Evolutionary conservation across 2,888 invertebrate species (phyloP).

Genomic region (Acleris emargana): DNA sequence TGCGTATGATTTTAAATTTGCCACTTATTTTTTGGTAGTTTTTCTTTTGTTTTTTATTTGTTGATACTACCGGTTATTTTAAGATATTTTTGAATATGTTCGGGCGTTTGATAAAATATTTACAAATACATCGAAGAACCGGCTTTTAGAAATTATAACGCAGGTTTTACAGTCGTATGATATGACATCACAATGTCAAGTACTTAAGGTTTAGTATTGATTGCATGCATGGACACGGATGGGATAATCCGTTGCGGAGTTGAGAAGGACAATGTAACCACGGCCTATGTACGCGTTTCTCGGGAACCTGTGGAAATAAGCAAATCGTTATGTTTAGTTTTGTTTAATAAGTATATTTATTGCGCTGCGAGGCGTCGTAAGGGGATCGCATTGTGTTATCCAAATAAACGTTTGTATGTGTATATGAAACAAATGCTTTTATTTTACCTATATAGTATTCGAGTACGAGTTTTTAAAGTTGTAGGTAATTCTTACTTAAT

Average conservation of each 20-base stretch:
- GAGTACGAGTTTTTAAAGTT: no score
- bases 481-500: no score
- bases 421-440: slow-evolving; percentile 41
- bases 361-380: slow-evolving; percentile 47
- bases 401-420: slow-evolving; percentile 69
- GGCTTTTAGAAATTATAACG: slow-evolving; percentile 8
- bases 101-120: slow-evolving; percentile 9
- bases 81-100: background rate
- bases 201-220: no score
- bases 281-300: background rate
- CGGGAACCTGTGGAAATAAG: slow-evolving; percentile 42
- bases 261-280: no score
- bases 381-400: slow-evolving; percentile 49
- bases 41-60: slow-evolving; percentile 3
- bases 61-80: background rate
- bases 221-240: no score
- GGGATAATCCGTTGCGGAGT: no score
- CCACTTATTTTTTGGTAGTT: slow-evolving; percentile 3
- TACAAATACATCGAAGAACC: slow-evolving; percentile 29
- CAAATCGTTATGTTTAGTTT: slow-evolving; percentile 51
- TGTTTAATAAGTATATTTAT: slow-evolving; percentile 51
- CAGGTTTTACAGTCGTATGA: background rate
- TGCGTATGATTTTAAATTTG: slow-evolving; percentile 10
- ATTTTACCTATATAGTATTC: no score
- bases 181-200: no score